Evolutionary conservation across 2,888 invertebrate genomes (phyloP).

Genomic region (Acanthoscelides obtectus): DNA sequence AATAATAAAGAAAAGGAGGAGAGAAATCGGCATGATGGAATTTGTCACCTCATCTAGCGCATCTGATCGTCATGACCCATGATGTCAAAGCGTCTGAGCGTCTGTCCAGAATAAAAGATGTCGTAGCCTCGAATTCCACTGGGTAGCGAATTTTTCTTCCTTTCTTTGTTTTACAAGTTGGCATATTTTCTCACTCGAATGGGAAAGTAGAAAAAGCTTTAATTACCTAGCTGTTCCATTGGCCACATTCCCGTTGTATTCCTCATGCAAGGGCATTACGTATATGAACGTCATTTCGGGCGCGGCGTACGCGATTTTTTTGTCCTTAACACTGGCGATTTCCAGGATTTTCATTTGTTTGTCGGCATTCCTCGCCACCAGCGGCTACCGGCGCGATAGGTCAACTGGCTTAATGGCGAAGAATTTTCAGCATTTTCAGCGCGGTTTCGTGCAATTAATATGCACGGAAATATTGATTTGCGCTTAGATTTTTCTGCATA

Average conservation of each 20-base stretch:
- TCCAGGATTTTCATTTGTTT: not conserved
- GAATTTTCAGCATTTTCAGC: not conserved
- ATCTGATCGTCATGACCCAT: too few species aligned
- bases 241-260: conserved; percentile 39
- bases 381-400: not conserved
- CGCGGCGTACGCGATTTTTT: not conserved
- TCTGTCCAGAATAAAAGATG: too few species aligned
- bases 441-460: conserved; percentile 9
- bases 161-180: too few species aligned
- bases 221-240: not conserved
- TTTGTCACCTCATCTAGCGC: too few species aligned
- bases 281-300: conserved; percentile 47
- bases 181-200: too few species aligned
- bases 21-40: too few species aligned
- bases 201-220: not conserved
- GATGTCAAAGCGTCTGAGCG: too few species aligned
- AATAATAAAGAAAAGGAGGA: too few species aligned
- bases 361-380: not conserved
- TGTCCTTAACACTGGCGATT: not conserved
- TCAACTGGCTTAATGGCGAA: not conserved
- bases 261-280: conserved; percentile 44
- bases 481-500: conserved; percentile 16
- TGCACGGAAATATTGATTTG: conserved; percentile 13
- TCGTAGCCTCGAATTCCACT: too few species aligned
- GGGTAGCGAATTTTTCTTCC: too few species aligned